Base-by-base conservation (phyloP, 2,797 vertebrate species). In the Brotula barbata region DNA sequence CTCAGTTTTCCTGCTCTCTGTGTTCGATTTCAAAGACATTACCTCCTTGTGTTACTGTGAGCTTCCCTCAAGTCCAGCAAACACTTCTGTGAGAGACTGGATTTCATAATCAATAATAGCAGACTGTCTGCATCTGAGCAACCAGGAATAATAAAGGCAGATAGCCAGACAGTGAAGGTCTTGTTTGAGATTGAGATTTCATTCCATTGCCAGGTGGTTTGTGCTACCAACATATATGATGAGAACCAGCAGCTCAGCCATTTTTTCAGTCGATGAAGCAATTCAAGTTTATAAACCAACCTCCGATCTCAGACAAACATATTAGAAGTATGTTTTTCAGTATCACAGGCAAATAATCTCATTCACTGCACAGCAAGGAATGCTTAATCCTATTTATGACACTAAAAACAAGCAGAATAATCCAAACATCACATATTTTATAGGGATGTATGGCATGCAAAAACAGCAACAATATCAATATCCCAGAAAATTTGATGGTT, bases 31-130 rank as follows among this genome's bases (percentile, higher is more conserved):
- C 67, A 65, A 71, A 77, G 61, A 50, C 70, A 68, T 78, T 73
- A 75, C 48, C 52, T 37, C 55, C 57, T 74, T 50, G 39, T 63
- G 66, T 78, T 85, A 73, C 82, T 36, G 53, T 45, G 58, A 61
- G 64, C 56, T 58, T 77, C 69, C 66, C 58, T 40, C 15, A 68
- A 50, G 62, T 70, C 62, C 68, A 58, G 68, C 64, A 71, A 87
- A 81, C 79, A 77, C 55, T 75, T 79, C 61, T 64, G 79, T 34
- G 60, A 54, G 28, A 67, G 70, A 59, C 80, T 58, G 63, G 45
- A 81, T 70, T 81, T 70, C 42, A 74, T 58, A 59, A 77, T 86
- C 78, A 65, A 85, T 85, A 81, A 74, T 80, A 81, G 74, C 75
- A 11, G 39, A 83, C 68, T 47, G 68, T 69, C 74, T 69, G 25